Evolutionary conservation across 2,113 vertebrate genomes (phyloP), one percentile per base, ranked within the genome.

Genomic region (Glaucomys volans): DNA sequence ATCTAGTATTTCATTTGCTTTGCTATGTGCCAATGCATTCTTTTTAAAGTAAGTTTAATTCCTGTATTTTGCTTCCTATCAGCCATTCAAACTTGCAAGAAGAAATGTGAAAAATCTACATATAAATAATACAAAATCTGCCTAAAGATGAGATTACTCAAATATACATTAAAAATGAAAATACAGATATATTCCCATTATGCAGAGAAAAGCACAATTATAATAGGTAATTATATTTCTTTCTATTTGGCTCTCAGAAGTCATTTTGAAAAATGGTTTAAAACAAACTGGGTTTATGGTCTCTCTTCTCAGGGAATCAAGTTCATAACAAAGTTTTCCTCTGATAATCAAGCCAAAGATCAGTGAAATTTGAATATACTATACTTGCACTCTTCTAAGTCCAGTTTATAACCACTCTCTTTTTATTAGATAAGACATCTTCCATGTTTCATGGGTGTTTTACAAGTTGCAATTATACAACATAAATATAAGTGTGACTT

Each of bases 41-140:
- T 94, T 42, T 90, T 93, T 69, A 79, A 76, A 90, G 40, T 80
- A 54, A 90, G 9, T 22, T 95, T 87, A 59, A 91, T 66, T 79
- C 69, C 88, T 94, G 42, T 13, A 66, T 76, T 91, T 93, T 74
- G 50, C 40, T 79, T 96, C 57, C 50, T 82, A 83, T 40, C 17
- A 87, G 50, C 14, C 35, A 84, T 86, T 91, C 40, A 44, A 59
- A 83, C 26, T 89, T 81, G 7, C 26, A 62, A 87, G n/a, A 75
- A 92, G 44, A 95, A 87, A 93, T 71, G 22, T 50, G 32, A 69
- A 94, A 90, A 90, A 93, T 42, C 42, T 47, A 76, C 10, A n/a
- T 50, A 22, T 66, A 30, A 50, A 28, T 71, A 92, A 84, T 37
- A n/a, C 6, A 92, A 62, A 2, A 44, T n/a, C 86, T 86, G 11